Percentiles rank a stretch among this genome's conserved stretches.
These are phyloP conservation scores for Lepidostoma basale DNA, from an alignment of 1,140 invertebrate genomes.

Conservation along the genomic window DNA sequence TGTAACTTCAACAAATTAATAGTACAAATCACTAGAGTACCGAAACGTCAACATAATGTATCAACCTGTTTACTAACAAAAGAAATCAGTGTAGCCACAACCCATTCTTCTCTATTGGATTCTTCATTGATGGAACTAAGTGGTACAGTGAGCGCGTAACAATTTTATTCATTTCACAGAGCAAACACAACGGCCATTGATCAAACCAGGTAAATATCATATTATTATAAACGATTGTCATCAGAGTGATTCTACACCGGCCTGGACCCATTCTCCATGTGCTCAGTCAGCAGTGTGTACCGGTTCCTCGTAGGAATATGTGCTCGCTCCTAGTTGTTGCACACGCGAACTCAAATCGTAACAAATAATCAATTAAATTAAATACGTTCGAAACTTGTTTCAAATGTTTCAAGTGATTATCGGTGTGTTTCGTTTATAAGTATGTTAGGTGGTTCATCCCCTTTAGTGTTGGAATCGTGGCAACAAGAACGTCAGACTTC, in stretches of 20 bases:
- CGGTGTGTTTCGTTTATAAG: background rate
- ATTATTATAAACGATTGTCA: conserved; percentile 42
- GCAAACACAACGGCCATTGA: conserved; percentile 41
- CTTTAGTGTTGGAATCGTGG: conserved; percentile 11
- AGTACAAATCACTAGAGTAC: too few relatives aligned
- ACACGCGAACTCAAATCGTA: background rate
- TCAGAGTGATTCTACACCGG: conserved; percentile 6
- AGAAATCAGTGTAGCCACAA: conserved; percentile 19
- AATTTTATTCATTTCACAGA: conserved; percentile 41
- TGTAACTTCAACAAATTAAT: too few relatives aligned
- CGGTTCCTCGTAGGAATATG: background rate
- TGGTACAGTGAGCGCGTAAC: conserved; percentile 40
- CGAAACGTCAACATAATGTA: too few relatives aligned
- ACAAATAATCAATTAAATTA: background rate
- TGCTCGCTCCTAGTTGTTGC: background rate
- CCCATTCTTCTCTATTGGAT: conserved; percentile 40
- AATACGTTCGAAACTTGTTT: background rate
- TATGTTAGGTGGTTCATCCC: background rate
- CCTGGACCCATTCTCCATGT: background rate
- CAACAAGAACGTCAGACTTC: background rate
- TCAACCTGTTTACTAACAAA: conserved; percentile 32
- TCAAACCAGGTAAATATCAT: conserved; percentile 37
- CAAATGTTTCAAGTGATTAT: background rate
- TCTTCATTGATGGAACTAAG: conserved; percentile 38
- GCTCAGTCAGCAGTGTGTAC: background rate